Evolutionary conservation across 2,888 invertebrate species (phyloP).

Genomic region (Smittia sp.): DNA sequence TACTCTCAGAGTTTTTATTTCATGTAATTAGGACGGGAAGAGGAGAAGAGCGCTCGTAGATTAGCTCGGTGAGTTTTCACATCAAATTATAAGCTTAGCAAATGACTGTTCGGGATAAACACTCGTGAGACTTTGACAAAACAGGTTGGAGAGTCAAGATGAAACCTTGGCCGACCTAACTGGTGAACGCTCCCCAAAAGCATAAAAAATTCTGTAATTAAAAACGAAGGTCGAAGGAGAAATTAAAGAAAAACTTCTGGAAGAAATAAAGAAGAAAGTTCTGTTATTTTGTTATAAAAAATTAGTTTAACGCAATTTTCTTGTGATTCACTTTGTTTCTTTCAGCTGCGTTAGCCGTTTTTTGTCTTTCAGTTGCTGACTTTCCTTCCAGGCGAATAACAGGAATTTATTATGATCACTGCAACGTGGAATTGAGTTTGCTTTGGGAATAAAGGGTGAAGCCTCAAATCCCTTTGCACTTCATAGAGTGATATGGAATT

Average conservation of each 20-base stretch:
- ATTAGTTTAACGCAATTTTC: background rate
- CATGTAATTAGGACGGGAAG: background rate
- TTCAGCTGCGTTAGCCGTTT: background rate
- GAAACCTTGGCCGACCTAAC: too few species aligned
- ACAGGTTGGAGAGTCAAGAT: too few species aligned
- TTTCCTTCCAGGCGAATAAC: background rate
- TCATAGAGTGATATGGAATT: too few species aligned
- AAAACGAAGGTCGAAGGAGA: background rate
- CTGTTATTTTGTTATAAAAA: slow-evolving; percentile 30
- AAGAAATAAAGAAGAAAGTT: background rate
- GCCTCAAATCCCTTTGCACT: too few species aligned
- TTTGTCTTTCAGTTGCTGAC: background rate
- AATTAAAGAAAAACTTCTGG: background rate
- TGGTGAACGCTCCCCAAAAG: background rate
- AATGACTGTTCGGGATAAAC: too few species aligned
- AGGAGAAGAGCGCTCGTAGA: background rate
- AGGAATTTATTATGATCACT: background rate
- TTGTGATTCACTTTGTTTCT: background rate
- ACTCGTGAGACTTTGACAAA: too few species aligned
- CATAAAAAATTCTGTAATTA: background rate
- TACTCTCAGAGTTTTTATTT: slow-evolving; percentile 1
- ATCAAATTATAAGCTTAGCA: too few species aligned
- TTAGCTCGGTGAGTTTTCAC: too few species aligned
- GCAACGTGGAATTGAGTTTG: too few species aligned
- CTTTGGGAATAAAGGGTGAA: too few species aligned